Percentiles rank a stretch among this genome's conserved stretches.
These are phyloP conservation scores for Sebastes iracundus DNA, from an alignment of 2,797 vertebrate species.

Conservation along the genomic window DNA sequence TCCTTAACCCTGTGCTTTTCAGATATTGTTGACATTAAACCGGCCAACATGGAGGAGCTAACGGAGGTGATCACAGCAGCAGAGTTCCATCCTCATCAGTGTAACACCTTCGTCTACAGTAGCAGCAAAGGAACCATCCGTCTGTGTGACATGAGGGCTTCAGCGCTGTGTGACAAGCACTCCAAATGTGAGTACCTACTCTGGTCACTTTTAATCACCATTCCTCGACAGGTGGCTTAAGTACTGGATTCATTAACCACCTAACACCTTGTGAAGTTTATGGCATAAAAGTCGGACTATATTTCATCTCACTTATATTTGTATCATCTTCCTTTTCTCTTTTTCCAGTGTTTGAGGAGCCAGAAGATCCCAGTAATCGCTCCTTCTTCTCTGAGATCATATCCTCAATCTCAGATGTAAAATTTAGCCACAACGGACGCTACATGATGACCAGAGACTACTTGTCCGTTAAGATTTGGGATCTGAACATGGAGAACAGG, in stretches of 20 bases:
- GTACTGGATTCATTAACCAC: background rate
- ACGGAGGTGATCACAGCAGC: conserved; percentile 98
- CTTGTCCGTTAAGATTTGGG: conserved; percentile 98
- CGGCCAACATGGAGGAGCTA: conserved; percentile 98
- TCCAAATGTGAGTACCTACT: conserved; percentile 88
- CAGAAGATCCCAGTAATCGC: conserved; percentile 98
- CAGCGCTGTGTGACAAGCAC: conserved; percentile 95
- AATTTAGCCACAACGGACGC: conserved; percentile 98
- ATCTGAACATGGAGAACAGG: conserved; percentile 98
- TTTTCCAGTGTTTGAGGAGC: conserved; percentile 94
- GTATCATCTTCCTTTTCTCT: background rate
- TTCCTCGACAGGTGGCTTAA: background rate
- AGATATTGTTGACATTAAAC: conserved; percentile 99
- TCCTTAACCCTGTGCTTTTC: conserved; percentile 71
- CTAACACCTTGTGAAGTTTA: background rate
- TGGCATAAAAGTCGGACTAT: background rate
- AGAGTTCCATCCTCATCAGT: conserved; percentile 97
- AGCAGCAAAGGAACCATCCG: conserved; percentile 99
- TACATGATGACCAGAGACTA: conserved; percentile 99
- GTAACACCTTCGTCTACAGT: conserved; percentile 98
- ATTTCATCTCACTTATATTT: background rate
- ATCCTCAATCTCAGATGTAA: conserved; percentile 99
- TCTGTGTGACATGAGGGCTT: conserved; percentile 96
- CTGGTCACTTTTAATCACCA: background rate
- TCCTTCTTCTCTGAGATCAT: conserved; percentile 99